Evolutionary conservation across 2,888 invertebrate species (phyloP).

Genomic region (Oligia strigilis): DNA sequence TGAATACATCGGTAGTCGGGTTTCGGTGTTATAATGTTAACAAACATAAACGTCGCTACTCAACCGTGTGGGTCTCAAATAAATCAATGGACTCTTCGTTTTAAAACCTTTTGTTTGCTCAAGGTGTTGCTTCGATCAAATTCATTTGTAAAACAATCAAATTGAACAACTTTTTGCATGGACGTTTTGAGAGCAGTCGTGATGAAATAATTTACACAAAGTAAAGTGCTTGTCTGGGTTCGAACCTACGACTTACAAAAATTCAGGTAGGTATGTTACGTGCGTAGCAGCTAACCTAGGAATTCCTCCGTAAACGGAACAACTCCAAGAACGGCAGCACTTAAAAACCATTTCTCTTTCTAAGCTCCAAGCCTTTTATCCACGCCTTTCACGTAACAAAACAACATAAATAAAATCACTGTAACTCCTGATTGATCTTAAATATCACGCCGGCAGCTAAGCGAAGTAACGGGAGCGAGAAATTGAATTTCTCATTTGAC

Average conservation of each 20-base stretch:
- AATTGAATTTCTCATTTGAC: constrained; percentile 89
- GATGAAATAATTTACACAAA: too few species aligned
- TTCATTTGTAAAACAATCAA: neutral
- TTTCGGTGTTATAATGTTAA: constrained; percentile 73
- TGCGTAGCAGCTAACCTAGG: neutral
- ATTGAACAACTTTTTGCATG: too few species aligned
- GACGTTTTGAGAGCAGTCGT: too few species aligned
- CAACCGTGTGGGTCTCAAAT: constrained; percentile 45
- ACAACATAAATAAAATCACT: constrained; percentile 67
- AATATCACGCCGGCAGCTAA: constrained; percentile 67
- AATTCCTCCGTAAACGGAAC: constrained; percentile 20
- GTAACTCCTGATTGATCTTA: constrained; percentile 69
- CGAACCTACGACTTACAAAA: too few species aligned
- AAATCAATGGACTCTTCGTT: constrained; percentile 49
- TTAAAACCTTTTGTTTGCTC: constrained; percentile 30
- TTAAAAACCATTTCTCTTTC: constrained; percentile 63
- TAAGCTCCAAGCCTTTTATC: constrained; percentile 64
- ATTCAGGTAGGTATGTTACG: neutral
- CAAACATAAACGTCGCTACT: constrained; percentile 64
- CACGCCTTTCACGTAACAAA: constrained; percentile 67
- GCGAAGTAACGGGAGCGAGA: constrained; percentile 82
- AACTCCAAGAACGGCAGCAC: constrained; percentile 36
- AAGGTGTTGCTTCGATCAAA: constrained; percentile 5
- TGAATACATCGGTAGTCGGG: constrained; percentile 77
- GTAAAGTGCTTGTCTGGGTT: too few species aligned